A percentile compares a stretch with the other conserved stretches of the same genome.
These are phyloP conservation scores for Geophilus truncorum DNA, from an alignment of 2,888 invertebrate genomes.

Conservation along the genomic window DNA sequence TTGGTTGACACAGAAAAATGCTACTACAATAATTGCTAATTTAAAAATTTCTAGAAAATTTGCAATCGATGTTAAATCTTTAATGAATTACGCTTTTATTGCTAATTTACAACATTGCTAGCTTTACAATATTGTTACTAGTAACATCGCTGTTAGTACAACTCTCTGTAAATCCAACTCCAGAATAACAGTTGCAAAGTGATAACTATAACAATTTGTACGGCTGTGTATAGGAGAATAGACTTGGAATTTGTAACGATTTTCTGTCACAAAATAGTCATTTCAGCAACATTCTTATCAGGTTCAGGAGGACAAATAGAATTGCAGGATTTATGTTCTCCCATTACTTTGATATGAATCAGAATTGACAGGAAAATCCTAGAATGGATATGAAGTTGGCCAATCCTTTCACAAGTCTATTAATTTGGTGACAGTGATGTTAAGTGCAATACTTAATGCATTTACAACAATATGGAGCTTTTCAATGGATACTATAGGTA, in stretches of 20 bases:
- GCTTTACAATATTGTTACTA: too few species aligned
- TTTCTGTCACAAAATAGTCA: not conserved
- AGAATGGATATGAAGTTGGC: not conserved
- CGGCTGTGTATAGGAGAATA: not conserved
- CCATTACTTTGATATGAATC: not conserved
- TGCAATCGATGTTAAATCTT: too few species aligned
- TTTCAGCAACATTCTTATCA: not conserved
- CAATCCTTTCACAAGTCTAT: not conserved
- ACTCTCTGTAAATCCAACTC: not conserved
- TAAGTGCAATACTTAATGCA: too few species aligned
- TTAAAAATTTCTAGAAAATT: too few species aligned
- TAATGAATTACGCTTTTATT: too few species aligned
- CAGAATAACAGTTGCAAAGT: not conserved
- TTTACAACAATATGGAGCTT: not conserved
- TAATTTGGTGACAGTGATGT: too few species aligned
- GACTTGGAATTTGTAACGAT: not conserved
- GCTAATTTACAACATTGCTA: too few species aligned
- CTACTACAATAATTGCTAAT: too few species aligned
- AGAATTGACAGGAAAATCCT: not conserved
- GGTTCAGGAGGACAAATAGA: not conserved
- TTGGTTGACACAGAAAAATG: too few species aligned
- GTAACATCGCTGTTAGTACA: too few species aligned
- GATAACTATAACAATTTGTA: not conserved
- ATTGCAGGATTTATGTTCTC: not conserved
- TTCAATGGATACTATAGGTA: not conserved